Percentiles rank a stretch among this genome's conserved stretches.
Evolutionary conservation across 1,140 invertebrate species (phyloP).

Genomic region (Conus ventricosus): DNA sequence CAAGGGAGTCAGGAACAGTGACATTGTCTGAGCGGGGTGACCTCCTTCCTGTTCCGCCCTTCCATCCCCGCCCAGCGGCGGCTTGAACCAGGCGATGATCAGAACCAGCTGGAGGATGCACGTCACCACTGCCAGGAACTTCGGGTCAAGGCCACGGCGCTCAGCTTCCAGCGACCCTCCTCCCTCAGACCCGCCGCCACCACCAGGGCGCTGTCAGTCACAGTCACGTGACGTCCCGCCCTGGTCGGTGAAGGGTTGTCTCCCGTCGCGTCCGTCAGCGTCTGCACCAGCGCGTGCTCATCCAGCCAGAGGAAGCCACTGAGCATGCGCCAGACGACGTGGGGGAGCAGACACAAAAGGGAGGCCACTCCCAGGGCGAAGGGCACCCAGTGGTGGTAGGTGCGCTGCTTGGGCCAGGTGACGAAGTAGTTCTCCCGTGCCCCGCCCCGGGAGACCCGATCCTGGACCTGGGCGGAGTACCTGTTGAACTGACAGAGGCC

Average conservation of each 20-base stretch:
- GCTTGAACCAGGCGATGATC: not conserved
- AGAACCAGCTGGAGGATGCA: conserved; percentile 9
- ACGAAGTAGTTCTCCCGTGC: not conserved
- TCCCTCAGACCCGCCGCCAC: not conserved
- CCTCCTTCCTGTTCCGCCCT: not conserved
- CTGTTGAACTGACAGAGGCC: not conserved
- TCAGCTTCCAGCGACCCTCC: conserved; percentile 18
- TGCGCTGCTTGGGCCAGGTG: not conserved
- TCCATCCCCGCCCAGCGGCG: not conserved
- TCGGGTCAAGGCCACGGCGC: not conserved
- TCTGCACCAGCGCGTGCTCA: conserved; percentile 13
- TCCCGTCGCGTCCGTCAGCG: not conserved
- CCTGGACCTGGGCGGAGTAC: not conserved
- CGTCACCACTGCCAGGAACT: not conserved
- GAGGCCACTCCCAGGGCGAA: conserved; percentile 6
- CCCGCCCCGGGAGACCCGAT: too few species aligned
- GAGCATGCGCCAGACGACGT: conserved; percentile 14
- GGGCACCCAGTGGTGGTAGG: conserved; percentile 32
- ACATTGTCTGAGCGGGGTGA: not conserved
- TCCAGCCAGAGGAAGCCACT: conserved; percentile 27
- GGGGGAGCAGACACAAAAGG: conserved; percentile 21
- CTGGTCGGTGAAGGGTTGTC: not conserved
- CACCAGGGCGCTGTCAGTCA: conserved; percentile 3
- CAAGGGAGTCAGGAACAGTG: not conserved
- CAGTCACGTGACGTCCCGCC: not conserved